Base-by-base conservation (phyloP, 1,140 invertebrate genomes). In the Anoplolepis gracilipes region DNA sequence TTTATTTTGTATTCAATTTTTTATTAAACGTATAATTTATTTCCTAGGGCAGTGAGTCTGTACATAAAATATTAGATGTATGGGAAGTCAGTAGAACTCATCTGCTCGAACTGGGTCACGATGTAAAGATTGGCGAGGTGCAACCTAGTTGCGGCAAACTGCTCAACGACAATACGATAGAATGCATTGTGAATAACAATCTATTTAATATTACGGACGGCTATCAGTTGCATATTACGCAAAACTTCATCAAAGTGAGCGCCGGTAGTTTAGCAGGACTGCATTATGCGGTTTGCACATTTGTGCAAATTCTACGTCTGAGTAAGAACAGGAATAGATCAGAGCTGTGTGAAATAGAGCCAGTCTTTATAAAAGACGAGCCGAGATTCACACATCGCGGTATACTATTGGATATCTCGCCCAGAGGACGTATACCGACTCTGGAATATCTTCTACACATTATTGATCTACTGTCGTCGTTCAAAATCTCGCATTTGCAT, bases 401-500 rank as follows among this genome's bases (percentile, higher is more conserved):
- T 16, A 95, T 97, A 84, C 87, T 97, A 19, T 89, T 97, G 64
- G 97, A 97, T 90, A 95, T 97, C 72, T 96, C 96, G 11, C 94
- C 95, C 28, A 94, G 96, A 88, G 96, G 96, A 55, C 95, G 96
- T 59, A 95, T 96, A 82, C 96, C 96, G 19, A 96, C 95, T 2
- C 89, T 96, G 84, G 96, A 96, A 85, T 96, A 96, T 85, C 91
- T 97, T 39, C 95, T 96, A 78, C 95, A 96, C 72, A 95, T 95
- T 22, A 95, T 97, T 19, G 95, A 96, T 84, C 92, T 95, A 22
- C 94, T 96, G 91, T 96, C 96, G 1, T 95, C 95, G 0, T 94
- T 97, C n/a, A 97, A 97, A 93, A 94, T 97, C 28, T 97, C 96
- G 84, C 96, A 96, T 87, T 67, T 96, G 10, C 96, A 96, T 90